Percentiles rank a stretch among this genome's conserved stretches.
phyloP scores from a whole-genome alignment of 2,113 vertebrate species.

The Siniperca knerii region DNA sequence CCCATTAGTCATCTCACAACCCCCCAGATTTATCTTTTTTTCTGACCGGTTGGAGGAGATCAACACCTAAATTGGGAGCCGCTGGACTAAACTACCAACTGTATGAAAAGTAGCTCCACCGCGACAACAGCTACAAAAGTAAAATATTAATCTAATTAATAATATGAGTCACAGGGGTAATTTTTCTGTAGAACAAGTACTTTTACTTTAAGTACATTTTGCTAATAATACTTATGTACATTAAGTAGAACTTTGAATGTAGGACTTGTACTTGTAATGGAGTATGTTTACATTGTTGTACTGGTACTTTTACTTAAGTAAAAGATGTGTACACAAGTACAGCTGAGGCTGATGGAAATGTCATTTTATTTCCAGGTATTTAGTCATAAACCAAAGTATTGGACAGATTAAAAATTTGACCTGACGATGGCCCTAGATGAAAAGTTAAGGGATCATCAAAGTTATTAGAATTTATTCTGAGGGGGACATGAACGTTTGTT shows the following conservation, averaged over 20 bases:
- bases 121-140: no score
- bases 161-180: no score
- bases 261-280: neutral
- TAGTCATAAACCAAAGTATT: neutral
- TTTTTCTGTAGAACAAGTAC: neutral
- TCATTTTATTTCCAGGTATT: no score
- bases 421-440: neutral
- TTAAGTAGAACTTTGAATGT: no score
- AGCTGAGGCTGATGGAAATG: no score
- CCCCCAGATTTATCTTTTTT: neutral
- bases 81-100: neutral
- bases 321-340: neutral
- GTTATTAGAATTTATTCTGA: neutral
- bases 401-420: neutral
- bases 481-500: neutral
- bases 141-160: neutral
- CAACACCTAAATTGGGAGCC: no score
- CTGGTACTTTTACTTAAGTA: no score
- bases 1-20: neutral
- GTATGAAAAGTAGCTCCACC: neutral
- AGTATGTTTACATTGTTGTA: neutral
- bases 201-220: neutral
- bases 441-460: neutral
- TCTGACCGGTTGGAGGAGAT: no score
- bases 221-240: neutral